Evolutionary conservation across 2,797 vertebrate species (phyloP), one percentile per base, ranked within the genome.

Genomic region (Pachyuromys duprasi): DNA sequence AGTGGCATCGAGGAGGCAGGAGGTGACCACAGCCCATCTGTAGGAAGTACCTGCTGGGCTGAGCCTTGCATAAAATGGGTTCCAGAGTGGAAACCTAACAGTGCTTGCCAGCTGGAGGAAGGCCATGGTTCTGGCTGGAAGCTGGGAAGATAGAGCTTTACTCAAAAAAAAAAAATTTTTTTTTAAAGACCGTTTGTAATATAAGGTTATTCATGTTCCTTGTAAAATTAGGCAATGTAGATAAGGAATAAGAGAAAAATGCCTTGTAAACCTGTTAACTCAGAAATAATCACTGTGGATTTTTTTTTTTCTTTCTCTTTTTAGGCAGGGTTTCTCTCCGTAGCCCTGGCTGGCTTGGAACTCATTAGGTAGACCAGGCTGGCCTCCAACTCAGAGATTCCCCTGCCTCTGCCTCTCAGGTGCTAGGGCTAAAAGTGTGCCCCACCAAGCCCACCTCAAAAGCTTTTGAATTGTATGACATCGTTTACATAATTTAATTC

Each of bases 141-240:
- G 62, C 15, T 55, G 87, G 79, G 83, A 81, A 67, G 12, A 18
- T 88, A 49, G 67, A 49, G 90, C 60, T 72, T 80, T 86, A 86
- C 45, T 60, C 14, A 33, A 55, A 92, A 62, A 33, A 63, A 83
- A 49, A 49, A 49, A 92, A 62, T 28, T 57, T 79, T 92, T 69
- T 49, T 72, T 28, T 82, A 60, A 95, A 76, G 45, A 42, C 20
- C 74, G 69, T 90, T 92, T 90, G 42, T 80, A 17, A 70, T 90
- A 45, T 79, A 65, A 91, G 75, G 39, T 70, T 94, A 72, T 87
- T 72, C 84, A 87, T 87, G 67, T 87, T 87, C 53, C 67, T 70
- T 96, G 31, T 92, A 81, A 90, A 81, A 86, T 67, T 95, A 96
- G 53, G 57, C 33, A 75, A 31, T 86, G 13, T 5, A 92, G 62